phyloP scores from a whole-genome alignment of 1,140 invertebrate species.

The Choristoneura fumiferana region DNA sequence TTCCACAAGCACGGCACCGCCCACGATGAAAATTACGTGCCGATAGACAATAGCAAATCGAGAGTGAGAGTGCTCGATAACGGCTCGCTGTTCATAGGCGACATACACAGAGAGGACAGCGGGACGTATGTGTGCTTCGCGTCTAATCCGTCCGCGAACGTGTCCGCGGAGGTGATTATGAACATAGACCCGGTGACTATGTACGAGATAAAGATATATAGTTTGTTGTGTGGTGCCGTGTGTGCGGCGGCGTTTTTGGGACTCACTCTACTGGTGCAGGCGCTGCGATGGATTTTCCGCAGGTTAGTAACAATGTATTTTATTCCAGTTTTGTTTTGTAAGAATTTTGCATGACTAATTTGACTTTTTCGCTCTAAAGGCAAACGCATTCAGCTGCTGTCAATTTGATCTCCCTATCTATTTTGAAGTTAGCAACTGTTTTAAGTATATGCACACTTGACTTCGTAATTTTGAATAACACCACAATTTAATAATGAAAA shows the following conservation, averaged over 20 bases:
- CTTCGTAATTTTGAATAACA: too few species aligned
- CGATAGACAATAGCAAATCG: constrained; percentile 73
- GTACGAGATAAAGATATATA: constrained; percentile 89
- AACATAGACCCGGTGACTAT: constrained; percentile 90
- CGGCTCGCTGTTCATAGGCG: constrained; percentile 77
- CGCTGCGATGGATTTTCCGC: constrained; percentile 84
- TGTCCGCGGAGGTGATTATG: constrained; percentile 84
- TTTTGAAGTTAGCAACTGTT: too few species aligned
- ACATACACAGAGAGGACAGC: constrained; percentile 85
- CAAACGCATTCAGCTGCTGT: too few species aligned
- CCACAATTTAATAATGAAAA: too few species aligned
- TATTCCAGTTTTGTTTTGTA: not conserved
- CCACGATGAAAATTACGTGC: constrained; percentile 76
- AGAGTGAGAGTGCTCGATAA: constrained; percentile 78
- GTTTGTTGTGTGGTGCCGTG: constrained; percentile 88
- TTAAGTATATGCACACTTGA: too few species aligned
- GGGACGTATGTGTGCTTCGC: constrained; percentile 94
- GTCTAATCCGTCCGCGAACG: constrained; percentile 89
- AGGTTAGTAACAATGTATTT: constrained; percentile 75
- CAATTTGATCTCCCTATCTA: too few species aligned
- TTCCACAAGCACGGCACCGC: constrained; percentile 83
- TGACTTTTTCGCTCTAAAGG: too few species aligned
- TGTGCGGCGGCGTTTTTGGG: constrained; percentile 89
- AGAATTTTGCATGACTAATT: too few species aligned
- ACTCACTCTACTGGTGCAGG: constrained; percentile 87